Percentiles rank a stretch among this genome's conserved stretches.
These are phyloP conservation scores for Australoheros scitulus DNA, from an alignment of 2,113 vertebrate species.

Conservation along the genomic window DNA sequence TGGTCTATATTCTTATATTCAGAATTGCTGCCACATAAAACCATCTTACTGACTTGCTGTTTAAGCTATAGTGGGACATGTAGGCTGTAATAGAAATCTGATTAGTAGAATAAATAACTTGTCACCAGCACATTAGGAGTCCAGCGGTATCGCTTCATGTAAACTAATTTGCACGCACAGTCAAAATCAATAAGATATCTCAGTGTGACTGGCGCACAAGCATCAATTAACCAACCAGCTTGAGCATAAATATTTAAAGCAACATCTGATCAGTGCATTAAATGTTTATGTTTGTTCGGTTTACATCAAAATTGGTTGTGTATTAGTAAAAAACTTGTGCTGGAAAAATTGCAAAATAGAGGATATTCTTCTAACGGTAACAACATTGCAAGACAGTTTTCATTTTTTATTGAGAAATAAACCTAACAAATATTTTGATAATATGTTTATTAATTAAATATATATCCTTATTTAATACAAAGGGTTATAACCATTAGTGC, in stretches of 20 bases:
- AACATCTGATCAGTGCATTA: neutral
- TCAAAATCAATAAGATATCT: constrained; percentile 18
- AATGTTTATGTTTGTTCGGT: neutral
- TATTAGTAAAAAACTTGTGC: neutral
- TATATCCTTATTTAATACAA: neutral
- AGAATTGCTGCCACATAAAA: neutral
- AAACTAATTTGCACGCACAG: constrained; percentile 7
- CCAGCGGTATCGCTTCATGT: neutral
- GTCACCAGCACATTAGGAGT: neutral
- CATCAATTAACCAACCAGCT: neutral
- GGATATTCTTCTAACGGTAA: neutral
- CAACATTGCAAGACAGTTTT: neutral
- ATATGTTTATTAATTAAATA: no score
- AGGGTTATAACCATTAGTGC: neutral
- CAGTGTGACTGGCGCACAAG: neutral
- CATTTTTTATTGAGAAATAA: neutral
- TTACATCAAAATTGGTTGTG: neutral
- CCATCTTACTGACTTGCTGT: neutral
- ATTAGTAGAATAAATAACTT: neutral
- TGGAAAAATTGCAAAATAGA: neutral
- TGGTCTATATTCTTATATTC: neutral
- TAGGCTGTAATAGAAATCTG: neutral
- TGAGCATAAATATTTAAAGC: neutral
- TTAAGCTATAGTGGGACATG: neutral
- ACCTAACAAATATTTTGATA: no score